Conservation (phyloP, 2,797 vertebrate genomes). For the Pipistrellus nathusii region DNA sequence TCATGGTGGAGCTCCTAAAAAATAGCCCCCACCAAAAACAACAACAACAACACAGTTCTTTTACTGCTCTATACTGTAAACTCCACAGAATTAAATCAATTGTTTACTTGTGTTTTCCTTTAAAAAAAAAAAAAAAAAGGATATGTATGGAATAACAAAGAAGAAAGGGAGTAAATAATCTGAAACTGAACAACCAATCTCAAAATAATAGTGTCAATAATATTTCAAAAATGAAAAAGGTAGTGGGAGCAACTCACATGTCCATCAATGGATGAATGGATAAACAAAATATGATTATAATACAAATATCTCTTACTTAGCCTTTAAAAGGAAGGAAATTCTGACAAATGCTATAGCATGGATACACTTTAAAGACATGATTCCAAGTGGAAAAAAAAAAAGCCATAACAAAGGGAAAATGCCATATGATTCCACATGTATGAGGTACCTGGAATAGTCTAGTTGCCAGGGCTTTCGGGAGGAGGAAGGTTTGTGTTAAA, state of each 20-base stretch:
- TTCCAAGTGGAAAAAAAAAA: constrained; percentile 41
- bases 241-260: background rate
- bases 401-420: background rate
- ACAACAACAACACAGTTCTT: background rate
- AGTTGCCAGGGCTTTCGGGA: background rate
- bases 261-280: background rate
- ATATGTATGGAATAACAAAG: background rate
- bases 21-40: background rate
- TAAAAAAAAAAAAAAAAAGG: background rate
- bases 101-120: background rate
- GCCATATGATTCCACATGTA: background rate
- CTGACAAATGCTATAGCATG: background rate
- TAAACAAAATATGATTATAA: constrained; percentile 29
- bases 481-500: background rate
- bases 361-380: constrained; percentile 31
- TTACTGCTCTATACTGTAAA: constrained; percentile 14
- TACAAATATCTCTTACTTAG: constrained; percentile 31
- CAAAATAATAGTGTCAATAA: constrained; percentile 28
- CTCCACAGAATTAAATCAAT: constrained; percentile 16
- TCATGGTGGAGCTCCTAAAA: background rate
- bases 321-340: constrained; percentile 45
- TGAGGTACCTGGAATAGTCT: background rate
- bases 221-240: constrained; percentile 16
- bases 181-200: constrained; percentile 33
- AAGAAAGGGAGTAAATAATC: constrained; percentile 49